Evolutionary conservation across 2,888 invertebrate genomes (phyloP), one percentile per base, ranked within the genome.

Genomic region (Lysandra bellargus): DNA sequence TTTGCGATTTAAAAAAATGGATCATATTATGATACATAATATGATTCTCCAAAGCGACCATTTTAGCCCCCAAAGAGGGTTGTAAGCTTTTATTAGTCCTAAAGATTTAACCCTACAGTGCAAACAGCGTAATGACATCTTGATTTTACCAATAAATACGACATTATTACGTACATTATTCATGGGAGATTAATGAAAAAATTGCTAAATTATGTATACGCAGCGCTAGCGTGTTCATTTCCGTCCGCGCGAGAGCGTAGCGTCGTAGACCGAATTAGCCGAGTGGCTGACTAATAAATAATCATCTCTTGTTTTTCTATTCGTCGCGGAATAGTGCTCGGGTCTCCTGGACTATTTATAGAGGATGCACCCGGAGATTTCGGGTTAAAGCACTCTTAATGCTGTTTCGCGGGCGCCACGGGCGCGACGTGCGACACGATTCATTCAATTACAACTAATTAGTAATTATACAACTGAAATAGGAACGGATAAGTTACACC

Each of bases 231-330:
- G 84, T 83, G 87, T 91, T 91, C 93, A 91, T 91, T 92, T 91
- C 90, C 89, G 90, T 91, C 88, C 83, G 91, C 92, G 90, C 90
- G 93, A 93, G 93, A 94, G 93, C 92, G 92, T 92, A 81, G 95
- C 95, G 87, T 61, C 75, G 37, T 40, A 89, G 92, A 94, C 94
- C 93, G 93, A 94, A 94, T 94, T 94, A 94, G 91, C 92, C 90
- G 91, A 91, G 93, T 93, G 92, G 92, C 93, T 90, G 91, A 93
- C 92, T 94, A 93, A 94, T 94, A 94, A 94, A 94, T 94, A 92
- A 94, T 93, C 90, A 91, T 93, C 93, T 94, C 92, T 94, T 94
- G 92, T 94, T 94, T 94, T 94, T 94, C 94, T 93, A 93, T 92
- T 91, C 90, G 87, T 85, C 87, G 88, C 88, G 89, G 90, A 92